Base-by-base conservation (phyloP, 2,113 vertebrate genomes). In the Ibidorhyncha struthersii region DNA sequence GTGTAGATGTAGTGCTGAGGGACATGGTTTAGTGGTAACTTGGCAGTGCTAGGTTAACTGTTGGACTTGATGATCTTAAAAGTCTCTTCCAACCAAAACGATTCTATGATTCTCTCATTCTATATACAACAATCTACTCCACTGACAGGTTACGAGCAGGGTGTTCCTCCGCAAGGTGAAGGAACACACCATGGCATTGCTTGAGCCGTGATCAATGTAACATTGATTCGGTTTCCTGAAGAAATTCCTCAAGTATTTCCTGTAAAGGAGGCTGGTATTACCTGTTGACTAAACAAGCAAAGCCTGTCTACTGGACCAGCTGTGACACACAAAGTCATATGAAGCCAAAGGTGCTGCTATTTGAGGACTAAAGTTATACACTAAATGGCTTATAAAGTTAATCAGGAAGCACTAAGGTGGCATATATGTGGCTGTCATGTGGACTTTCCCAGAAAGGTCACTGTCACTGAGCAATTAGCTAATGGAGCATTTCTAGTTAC, bases 401-500 rank as follows among this genome's bases (percentile, higher is more conserved):
- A 89, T 95, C 89, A 95, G 84, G 76, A 86, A 69, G 21, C 89
- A 92, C 40, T 32, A 79, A 49, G 61, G 81, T 95, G 74, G 71
- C 38, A 53, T 95, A 96, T 96, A 89, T 66, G 92, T 62, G 89
- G 85, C 56, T 91, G 34, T 82, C 94, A 34, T 76, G 50, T 45
- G 83, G 89, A 67, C 82, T 91, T 88, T 62, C 59, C 62, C 67
- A 53, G 69, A 89, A 93, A 96, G 94, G 86, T 58, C 86, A 90
- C 92, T 65, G 73, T 90, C 87, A 74, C 65, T 73, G 78, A 93
- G 93, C 96, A 98, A 98, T 98, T 96, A 98, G 91, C 96, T 98
- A 98, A 98, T 98, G 96, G 96, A 82, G 70, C 80, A 88, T 67
- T 96, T 72, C 78, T 90, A 82, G 89, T 94, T 93, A 95, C 83